Base-by-base conservation (phyloP, 2,113 vertebrate genomes). In the Phaethornis superciliosus region DNA sequence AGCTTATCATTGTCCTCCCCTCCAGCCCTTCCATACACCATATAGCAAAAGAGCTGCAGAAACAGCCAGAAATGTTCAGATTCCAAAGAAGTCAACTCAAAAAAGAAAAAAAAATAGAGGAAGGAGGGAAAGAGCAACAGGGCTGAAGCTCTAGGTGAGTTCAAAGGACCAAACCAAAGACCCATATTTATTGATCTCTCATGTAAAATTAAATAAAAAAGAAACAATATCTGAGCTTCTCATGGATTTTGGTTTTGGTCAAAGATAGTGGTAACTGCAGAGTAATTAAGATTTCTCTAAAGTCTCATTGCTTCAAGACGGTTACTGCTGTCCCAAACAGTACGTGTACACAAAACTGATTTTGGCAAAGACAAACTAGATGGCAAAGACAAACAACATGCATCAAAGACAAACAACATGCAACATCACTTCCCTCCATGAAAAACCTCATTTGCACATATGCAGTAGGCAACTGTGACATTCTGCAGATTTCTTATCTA, bases 281-380 rank as follows among this genome's bases (percentile, higher is more conserved):
- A 85, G 42, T 76, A 37, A 21, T 88, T 65, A 85, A 58, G 52
- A 32, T 3, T 82, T 74, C 80, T 77, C 59, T 89, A 68, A 91
- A 91, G 68, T 75, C 44, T 81, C 82, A 71, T 85, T 83, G 55
- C n/a, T 91, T 96, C 72, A 77, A 78, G 37, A 75, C 46, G 30
- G 16, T 46, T 59, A 68, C 67, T 63, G 88, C 28, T 11, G 2
- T 63, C 44, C n/a, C 19, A 60, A 83, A 82, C 4, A 85, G 77
- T 44, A 83, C 12, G 8, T 0, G 0, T 10, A 70, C 32, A 40
- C 28, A 83, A 85, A 26, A 64, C 23, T 80, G 40, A 54, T 91
- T 96, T 94, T 94, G n/a, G n/a, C n/a, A n/a, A n/a, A n/a, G n/a
- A n/a, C n/a, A n/a, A n/a, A n/a, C 80, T 72, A 86, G 55, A 58